Evolutionary conservation across 2,888 invertebrate genomes (phyloP).

Genomic region (Thera britannica): DNA sequence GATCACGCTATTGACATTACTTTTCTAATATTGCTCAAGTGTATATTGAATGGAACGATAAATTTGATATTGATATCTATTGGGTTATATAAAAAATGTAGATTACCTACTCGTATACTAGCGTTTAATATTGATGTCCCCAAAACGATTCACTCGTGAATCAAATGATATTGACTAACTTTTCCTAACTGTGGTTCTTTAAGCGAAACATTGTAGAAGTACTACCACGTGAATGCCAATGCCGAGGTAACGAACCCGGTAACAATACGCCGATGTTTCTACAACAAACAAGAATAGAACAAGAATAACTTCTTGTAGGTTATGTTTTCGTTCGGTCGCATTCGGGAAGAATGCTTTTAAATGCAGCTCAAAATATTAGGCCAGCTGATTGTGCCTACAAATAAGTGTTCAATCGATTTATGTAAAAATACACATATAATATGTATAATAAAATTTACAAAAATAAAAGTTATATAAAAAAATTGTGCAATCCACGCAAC

Average conservation of each 20-base stretch:
- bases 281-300: slow-evolving; percentile 42
- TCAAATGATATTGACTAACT: slow-evolving; percentile 14
- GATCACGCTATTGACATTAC: no score
- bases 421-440: no score
- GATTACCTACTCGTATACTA: no score
- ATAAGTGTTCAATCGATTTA: no score
- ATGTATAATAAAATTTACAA: no score
- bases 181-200: slow-evolving; percentile 22
- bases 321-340: slow-evolving; percentile 1
- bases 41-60: background rate
- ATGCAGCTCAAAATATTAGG: background rate
- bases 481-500: no score
- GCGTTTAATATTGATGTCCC: no score
- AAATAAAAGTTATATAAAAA: no score
- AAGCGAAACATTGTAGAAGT: slow-evolving; percentile 38
- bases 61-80: no score
- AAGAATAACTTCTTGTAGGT: slow-evolving; percentile 9
- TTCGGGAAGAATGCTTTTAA: background rate
- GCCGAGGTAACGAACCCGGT: slow-evolving; percentile 41
- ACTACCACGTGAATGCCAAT: slow-evolving; percentile 41
- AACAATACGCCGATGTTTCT: slow-evolving; percentile 30
- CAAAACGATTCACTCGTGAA: slow-evolving; percentile 1
- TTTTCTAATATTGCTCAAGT: background rate
- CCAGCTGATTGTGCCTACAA: background rate
- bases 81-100: no score